Evolutionary conservation across 2,888 invertebrate species (phyloP).

Genomic region (Drosophila niveifrons): DNA sequence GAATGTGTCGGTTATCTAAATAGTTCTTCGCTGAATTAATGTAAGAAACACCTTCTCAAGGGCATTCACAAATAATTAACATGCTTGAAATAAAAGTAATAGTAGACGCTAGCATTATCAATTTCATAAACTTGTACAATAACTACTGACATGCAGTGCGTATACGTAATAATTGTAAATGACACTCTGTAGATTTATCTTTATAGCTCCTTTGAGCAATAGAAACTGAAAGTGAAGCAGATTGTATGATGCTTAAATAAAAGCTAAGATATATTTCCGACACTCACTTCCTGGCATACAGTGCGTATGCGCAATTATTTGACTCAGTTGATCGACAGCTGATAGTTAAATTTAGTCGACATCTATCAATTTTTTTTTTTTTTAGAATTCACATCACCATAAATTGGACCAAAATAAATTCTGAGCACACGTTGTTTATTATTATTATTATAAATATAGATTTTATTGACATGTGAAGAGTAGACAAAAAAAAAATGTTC

Average conservation of each 20-base stretch:
- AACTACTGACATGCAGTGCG: slow-evolving; percentile 2
- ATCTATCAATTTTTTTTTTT: not conserved
- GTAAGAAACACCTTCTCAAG: not conserved
- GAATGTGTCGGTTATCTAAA: not conserved
- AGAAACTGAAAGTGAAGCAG: not conserved
- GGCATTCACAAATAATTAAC: not conserved
- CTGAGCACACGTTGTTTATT: not conserved
- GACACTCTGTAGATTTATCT: not conserved
- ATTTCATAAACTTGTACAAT: not conserved
- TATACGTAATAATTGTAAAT: slow-evolving; percentile 1
- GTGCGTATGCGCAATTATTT: not conserved
- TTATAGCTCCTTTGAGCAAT: not conserved
- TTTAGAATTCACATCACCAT: not conserved
- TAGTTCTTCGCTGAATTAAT: not conserved
- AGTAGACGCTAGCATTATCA: not conserved
- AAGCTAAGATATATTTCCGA: not conserved
- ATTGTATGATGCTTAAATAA: not conserved
- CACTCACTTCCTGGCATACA: not conserved
- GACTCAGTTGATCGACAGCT: not conserved
- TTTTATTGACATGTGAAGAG: not conserved
- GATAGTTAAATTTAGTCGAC: not conserved
- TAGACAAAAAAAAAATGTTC: not conserved
- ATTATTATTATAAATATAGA: slow-evolving; percentile 8
- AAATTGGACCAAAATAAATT: not conserved
- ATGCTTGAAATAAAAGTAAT: not conserved